Evolutionary conservation across 2,113 vertebrate species (phyloP).

Genomic region (Microtus montanus): DNA sequence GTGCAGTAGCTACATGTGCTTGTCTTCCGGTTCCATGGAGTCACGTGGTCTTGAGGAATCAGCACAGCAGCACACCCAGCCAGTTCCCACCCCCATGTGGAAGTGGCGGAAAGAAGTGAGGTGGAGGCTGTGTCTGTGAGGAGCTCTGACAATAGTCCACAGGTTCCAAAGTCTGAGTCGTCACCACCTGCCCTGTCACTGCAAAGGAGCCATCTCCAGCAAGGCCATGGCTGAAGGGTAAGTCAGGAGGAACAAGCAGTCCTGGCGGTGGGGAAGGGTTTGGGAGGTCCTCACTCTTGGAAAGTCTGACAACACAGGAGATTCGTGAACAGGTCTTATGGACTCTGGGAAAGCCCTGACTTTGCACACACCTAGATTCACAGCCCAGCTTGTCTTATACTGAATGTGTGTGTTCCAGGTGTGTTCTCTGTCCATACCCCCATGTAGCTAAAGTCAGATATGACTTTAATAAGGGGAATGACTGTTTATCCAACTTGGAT

Average conservation of each 20-base stretch:
- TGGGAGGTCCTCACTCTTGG: not conserved
- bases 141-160: not conserved
- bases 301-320: not conserved
- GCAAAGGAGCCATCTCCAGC: not conserved
- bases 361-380: not conserved
- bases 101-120: constrained; percentile 65
- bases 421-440: not conserved
- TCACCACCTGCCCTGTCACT: not conserved
- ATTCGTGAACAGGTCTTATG: not conserved
- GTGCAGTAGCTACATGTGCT: constrained; percentile 80
- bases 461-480: not conserved
- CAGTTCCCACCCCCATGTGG: constrained; percentile 64
- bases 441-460: not conserved
- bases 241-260: not conserved
- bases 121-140: constrained; percentile 54
- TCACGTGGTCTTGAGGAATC: constrained; percentile 77
- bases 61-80: constrained; percentile 72
- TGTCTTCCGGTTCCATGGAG: constrained; percentile 78
- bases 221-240: not conserved
- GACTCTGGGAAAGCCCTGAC: not conserved
- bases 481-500: not conserved
- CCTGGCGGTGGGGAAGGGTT: not conserved
- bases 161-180: not conserved
- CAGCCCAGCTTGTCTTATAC: not conserved
- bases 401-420: not conserved